Conservation (phyloP, 2,888 invertebrate genomes). For the Seira musarum region DNA sequence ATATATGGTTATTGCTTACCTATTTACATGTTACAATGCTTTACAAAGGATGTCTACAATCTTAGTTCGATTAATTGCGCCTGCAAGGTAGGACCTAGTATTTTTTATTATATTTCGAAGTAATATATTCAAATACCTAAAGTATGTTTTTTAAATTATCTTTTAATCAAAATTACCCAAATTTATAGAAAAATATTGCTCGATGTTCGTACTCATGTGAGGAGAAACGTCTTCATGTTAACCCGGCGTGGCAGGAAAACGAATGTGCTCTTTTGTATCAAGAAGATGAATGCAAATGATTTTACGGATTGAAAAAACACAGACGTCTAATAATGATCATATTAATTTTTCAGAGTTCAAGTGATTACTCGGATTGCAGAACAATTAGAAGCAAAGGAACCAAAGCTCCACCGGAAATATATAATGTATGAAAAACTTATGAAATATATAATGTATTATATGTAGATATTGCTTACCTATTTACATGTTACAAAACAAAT, state of each 20-base stretch:
- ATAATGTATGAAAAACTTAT: neutral
- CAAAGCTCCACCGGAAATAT: neutral
- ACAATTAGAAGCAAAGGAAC: neutral
- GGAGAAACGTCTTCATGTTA: too few species aligned
- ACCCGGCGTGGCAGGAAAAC: constrained; percentile 4
- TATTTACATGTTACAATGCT: neutral
- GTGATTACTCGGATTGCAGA: constrained; percentile 25
- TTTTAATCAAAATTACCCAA: neutral
- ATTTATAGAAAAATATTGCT: too few species aligned
- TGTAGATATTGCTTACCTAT: neutral
- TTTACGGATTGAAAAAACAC: neutral
- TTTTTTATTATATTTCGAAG: neutral
- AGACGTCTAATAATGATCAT: neutral
- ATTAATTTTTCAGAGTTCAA: constrained; percentile 8
- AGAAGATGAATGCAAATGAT: too few species aligned
- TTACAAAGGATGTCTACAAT: constrained; percentile 5
- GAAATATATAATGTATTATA: neutral
- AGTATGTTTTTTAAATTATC: constrained; percentile 5
- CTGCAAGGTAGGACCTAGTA: constrained; percentile 26
- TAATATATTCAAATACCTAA: neutral
- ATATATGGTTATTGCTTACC: neutral
- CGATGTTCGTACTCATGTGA: too few species aligned
- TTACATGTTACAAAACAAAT: neutral
- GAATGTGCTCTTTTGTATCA: too few species aligned
- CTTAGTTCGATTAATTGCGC: constrained; percentile 33